Evolutionary conservation across 2,113 vertebrate genomes (phyloP), one percentile per base, ranked within the genome.

Genomic region (Rhinolophus sinicus): DNA sequence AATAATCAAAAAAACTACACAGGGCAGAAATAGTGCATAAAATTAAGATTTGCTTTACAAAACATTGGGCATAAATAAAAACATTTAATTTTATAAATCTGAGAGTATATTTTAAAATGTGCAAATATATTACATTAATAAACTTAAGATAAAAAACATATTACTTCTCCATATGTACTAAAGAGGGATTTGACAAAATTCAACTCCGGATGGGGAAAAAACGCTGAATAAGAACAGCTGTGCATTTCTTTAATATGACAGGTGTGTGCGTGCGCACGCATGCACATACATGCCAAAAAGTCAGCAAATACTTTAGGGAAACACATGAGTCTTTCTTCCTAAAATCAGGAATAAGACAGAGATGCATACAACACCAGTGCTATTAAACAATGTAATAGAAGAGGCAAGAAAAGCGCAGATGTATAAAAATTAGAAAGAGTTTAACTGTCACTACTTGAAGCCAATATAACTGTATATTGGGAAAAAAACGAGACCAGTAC

Each of bases 101-200:
- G 47, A 90, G n/a, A 85, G 52, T 69, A 8, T 81, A 90, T 77
- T 90, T 95, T 80, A 60, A 90, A 81, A 82, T 72, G 24, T 77
- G 8, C 60, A 40, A 82, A 80, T 30, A 72, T 50, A 22, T 40
- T 40, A 70, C 69, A 77, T 80, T 88, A 84, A 94, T 75, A 75
- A 92, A 77, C 50, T 60, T 56, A 77, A 90, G 14, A 58, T 54
- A 70, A 87, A 97, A 86, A 47, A 30, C 44, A 60, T 54, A 69
- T 82, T 64, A 64, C 70, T 12, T 75, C 30, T 82, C 50, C 28
- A 64, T 35, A n/a, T 40, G 92, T 56, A 85, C 28, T 64, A 86
- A 38, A 76, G 44, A 83, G 24, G 35, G 33, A 77, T 54, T 95
- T n/a, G 24, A 94, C 38, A 95, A 90, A 95, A 94, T 85, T 88